phyloP scores from a whole-genome alignment of 2,797 vertebrate genomes.

The Distichodus sexfasciatus region DNA sequence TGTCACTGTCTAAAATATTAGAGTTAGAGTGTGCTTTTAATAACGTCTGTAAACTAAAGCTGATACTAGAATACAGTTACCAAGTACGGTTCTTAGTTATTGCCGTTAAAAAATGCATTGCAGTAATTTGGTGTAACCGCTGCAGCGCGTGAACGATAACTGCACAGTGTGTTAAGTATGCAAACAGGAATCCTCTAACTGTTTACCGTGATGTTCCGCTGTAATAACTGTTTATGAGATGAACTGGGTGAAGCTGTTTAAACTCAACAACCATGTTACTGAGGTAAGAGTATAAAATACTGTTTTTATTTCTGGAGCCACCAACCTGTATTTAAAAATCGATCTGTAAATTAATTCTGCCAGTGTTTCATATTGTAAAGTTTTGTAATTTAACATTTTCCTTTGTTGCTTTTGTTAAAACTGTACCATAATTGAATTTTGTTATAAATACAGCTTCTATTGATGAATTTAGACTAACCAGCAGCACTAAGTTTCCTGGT shows the following conservation, averaged over 20 bases:
- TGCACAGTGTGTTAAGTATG: constrained; percentile 13
- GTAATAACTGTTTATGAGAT: constrained; percentile 41
- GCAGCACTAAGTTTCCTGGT: constrained; percentile 59
- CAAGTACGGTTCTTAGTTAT: constrained; percentile 19
- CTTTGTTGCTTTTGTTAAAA: constrained; percentile 59
- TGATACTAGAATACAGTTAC: background rate
- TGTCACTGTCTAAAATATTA: constrained; percentile 1
- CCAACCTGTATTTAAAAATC: constrained; percentile 50
- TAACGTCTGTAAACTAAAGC: background rate
- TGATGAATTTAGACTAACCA: constrained; percentile 62
- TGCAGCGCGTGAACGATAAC: constrained; percentile 36
- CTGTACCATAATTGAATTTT: constrained; percentile 64
- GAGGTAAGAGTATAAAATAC: constrained; percentile 42
- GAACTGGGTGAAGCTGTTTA: constrained; percentile 6
- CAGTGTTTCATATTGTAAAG: constrained; percentile 72
- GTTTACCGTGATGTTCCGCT: no score
- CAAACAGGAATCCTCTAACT: constrained; percentile 22
- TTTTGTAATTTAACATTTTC: constrained; percentile 71
- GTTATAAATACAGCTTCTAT: constrained; percentile 72
- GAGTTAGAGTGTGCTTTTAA: background rate
- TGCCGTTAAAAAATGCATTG: constrained; percentile 3
- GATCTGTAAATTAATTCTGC: constrained; percentile 59
- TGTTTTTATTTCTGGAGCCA: constrained; percentile 38
- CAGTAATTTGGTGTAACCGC: background rate
- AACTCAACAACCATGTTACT: constrained; percentile 19